Conservation (phyloP, 2,888 invertebrate genomes). For the Limenitis camilla region DNA sequence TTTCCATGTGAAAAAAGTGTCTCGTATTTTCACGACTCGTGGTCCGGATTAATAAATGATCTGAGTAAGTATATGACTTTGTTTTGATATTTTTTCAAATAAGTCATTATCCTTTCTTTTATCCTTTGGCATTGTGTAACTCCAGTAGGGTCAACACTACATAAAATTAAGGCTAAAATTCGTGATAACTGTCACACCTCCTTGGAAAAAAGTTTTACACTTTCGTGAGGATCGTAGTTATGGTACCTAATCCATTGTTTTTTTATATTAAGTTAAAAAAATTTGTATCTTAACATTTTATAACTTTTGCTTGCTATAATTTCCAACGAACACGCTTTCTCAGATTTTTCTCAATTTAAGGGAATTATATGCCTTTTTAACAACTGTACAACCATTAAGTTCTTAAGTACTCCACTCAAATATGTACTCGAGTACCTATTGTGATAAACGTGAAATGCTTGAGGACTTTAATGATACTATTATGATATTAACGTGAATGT, state of each 20-base stretch:
- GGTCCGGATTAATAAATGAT: too few species aligned
- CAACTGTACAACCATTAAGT: slow-evolving; percentile 8
- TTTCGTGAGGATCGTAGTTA: not conserved
- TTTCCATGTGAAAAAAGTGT: too few species aligned
- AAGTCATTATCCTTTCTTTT: too few species aligned
- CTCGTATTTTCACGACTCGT: too few species aligned
- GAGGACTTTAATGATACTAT: slow-evolving; percentile 9
- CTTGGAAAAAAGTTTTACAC: not conserved
- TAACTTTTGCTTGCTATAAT: not conserved
- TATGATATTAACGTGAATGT: not conserved
- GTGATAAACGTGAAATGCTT: slow-evolving; percentile 1
- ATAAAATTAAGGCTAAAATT: slow-evolving; percentile 1
- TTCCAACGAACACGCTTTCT: not conserved
- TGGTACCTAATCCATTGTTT: not conserved
- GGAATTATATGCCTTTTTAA: slow-evolving; percentile 4
- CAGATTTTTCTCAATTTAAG: slow-evolving; percentile 3
- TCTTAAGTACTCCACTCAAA: slow-evolving; percentile 8
- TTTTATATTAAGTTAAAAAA: not conserved
- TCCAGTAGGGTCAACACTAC: not conserved
- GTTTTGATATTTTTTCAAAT: not conserved
- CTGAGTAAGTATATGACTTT: too few species aligned
- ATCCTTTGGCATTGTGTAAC: too few species aligned
- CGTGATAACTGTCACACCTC: slow-evolving; percentile 1
- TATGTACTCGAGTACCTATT: slow-evolving; percentile 6
- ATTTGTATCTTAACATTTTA: too few species aligned